Evolutionary conservation across 2,797 vertebrate genomes (phyloP).

Genomic region (Coracias cyanogaster): DNA sequence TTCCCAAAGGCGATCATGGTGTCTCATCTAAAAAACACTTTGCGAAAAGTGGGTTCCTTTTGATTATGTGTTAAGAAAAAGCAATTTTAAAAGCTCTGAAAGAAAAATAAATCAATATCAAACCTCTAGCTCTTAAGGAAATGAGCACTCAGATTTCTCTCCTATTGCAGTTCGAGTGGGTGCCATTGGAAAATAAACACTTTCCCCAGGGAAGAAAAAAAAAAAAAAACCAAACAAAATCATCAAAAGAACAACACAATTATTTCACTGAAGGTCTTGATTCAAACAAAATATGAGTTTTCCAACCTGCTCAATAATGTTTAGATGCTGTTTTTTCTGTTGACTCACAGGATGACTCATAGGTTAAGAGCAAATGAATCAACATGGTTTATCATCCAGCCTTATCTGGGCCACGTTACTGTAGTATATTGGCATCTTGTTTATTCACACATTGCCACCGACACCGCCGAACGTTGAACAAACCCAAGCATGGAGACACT

Average conservation of each 20-base stretch:
- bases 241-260: background rate
- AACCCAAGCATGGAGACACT: background rate
- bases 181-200: background rate
- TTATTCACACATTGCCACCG: background rate
- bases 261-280: background rate
- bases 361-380: slow-evolving; percentile 18
- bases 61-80: background rate
- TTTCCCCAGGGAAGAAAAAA: background rate
- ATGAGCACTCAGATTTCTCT: background rate
- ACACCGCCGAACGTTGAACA: accelerated
- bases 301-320: background rate
- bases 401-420: slow-evolving; percentile 17
- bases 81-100: background rate
- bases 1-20: accelerated
- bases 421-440: slow-evolving; percentile 18
- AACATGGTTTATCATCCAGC: background rate
- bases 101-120: background rate
- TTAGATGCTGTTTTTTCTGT: background rate
- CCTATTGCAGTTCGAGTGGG: background rate
- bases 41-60: background rate
- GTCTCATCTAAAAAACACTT: background rate
- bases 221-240: background rate
- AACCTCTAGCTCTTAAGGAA: background rate
- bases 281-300: background rate
- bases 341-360: slow-evolving; percentile 60